A percentile compares a stretch with the other conserved stretches of the same genome.
phyloP scores from a whole-genome alignment of 2,797 vertebrate species.

The Aselliscus stoliczkanus region DNA sequence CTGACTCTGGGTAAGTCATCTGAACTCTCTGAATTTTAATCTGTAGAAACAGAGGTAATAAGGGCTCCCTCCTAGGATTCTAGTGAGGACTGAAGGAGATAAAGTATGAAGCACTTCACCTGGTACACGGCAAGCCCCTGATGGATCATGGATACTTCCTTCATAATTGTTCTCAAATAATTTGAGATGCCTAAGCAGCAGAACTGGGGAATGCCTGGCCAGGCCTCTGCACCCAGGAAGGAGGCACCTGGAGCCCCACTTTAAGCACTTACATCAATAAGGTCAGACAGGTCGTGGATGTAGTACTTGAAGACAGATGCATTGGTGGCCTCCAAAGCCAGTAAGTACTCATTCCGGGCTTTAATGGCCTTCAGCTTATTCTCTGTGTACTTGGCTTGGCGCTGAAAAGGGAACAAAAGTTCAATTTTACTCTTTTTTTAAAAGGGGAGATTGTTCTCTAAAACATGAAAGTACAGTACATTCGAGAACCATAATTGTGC shows the following conservation, averaged over 20 bases:
- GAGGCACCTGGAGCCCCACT: neutral
- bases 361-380: constrained; percentile 98
- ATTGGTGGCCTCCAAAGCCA: constrained; percentile 96
- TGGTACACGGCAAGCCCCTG: neutral
- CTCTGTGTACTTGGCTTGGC: constrained; percentile 98
- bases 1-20: neutral
- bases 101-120: neutral
- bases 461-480: neutral
- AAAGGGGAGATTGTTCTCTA: neutral
- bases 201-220: neutral
- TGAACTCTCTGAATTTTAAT: neutral
- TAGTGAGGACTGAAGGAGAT: neutral
- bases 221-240: neutral
- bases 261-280: constrained; percentile 93
- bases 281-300: constrained; percentile 97
- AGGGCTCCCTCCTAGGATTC: neutral
- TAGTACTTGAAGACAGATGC: constrained; percentile 99
- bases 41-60: neutral
- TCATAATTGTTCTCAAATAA: neutral
- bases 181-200: neutral
- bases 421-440: neutral
- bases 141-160: neutral
- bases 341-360: constrained; percentile 96
- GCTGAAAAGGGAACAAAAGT: constrained; percentile 82
- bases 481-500: constrained; percentile 42